These are phyloP conservation scores for Chrysolina haemoptera DNA, from an alignment of 2,888 invertebrate genomes.

Conservation along the genomic window DNA sequence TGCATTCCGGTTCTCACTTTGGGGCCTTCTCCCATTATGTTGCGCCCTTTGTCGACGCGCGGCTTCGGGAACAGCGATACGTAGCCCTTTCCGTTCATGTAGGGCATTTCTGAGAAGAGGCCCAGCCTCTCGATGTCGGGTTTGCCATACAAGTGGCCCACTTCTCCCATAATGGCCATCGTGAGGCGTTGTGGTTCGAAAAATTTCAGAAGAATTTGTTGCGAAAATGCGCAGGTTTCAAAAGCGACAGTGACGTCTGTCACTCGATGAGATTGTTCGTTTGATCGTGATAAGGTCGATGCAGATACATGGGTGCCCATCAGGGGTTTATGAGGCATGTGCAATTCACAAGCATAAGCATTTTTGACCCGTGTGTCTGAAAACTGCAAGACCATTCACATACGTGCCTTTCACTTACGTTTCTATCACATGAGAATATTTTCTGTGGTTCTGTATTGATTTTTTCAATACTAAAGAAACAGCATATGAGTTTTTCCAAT, in stretches of 20 bases:
- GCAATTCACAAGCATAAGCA: too few species aligned
- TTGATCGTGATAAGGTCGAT: not conserved
- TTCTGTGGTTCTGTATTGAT: too few species aligned
- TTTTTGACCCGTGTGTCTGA: too few species aligned
- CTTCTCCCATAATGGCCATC: conserved; percentile 17
- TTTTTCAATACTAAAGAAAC: too few species aligned
- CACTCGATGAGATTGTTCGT: not conserved
- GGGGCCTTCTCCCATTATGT: conserved; percentile 63
- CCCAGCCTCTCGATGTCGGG: conserved; percentile 69
- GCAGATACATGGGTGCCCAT: too few species aligned
- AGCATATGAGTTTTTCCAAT: too few species aligned
- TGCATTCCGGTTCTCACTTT: conserved; percentile 67
- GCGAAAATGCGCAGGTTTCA: not conserved
- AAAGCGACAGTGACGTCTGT: conserved; percentile 9
- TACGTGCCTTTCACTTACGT: too few species aligned
- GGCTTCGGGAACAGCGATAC: conserved; percentile 58
- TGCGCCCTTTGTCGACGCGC: conserved; percentile 55
- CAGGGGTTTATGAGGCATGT: too few species aligned
- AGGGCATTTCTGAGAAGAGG: conserved; percentile 69
- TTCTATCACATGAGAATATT: too few species aligned
- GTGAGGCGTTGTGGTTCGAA: not conserved
- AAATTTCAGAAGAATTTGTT: not conserved
- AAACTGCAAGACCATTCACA: too few species aligned
- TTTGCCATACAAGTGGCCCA: conserved; percentile 60
- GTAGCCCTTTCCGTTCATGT: conserved; percentile 65